Evolutionary conservation across 2,113 vertebrate genomes (phyloP), one percentile per base, ranked within the genome.

Genomic region (Heterotilapia buettikoferi): DNA sequence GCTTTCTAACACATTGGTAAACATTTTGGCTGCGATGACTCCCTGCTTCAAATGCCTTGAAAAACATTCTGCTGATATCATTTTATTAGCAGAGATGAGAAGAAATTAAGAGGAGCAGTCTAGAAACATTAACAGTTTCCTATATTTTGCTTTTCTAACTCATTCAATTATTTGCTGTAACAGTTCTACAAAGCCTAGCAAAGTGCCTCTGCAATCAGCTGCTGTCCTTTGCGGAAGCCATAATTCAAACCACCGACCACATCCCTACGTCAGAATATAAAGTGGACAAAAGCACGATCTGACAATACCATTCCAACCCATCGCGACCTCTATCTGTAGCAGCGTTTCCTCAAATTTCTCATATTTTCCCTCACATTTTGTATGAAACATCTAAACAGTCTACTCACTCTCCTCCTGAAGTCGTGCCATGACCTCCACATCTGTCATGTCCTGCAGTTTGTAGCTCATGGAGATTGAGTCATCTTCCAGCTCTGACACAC

Each of bases 371-470:
- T 33, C 26, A 52, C 73, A 78, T 78, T 78, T 78, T n/a, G 45
- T 78, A 52, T 33, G 10, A 54, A 71, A 56, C 29, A 68, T 53
- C 5, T 21, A 29, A 21, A 50, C 0, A 47, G 66, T 57, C 4
- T 31, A 97, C 98, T 81, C 97, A 99, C 98, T 99, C 96, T 99
- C 98, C 95, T 99, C 98, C 94, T 99, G 98, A 57, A 99, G 97
- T 87, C 98, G 97, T 84, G 98, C 98, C 98, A 99, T 99, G 94
- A 99, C 98, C 96, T 99, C 98, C 92, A 99, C 98, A 52, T 99
- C 98, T 1, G 98, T 99, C 94, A 99, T 98, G 94, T 99, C 98
- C 93, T 99, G 98, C 86, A 99, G 95, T 93, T 99, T 99, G 94
- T 99, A 99, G 79, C 98, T 97, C 98, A 99, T 99, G 40, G 98